A percentile compares a stretch with the other conserved stretches of the same genome.
Conservation (phyloP, 2,888 invertebrate genomes). For the Byasa hedistus region DNA sequence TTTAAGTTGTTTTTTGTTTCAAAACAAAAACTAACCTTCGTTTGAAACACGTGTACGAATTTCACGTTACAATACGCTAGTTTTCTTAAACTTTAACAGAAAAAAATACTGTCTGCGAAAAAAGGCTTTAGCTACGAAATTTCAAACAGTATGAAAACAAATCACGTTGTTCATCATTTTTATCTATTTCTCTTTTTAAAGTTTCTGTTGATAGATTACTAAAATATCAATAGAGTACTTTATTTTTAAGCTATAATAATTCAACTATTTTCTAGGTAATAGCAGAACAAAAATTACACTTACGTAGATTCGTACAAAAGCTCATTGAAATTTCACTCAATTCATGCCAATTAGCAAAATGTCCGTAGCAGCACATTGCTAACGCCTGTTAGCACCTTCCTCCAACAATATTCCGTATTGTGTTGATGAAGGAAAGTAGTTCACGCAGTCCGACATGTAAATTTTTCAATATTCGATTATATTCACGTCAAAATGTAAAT, state of each 20-base stretch:
- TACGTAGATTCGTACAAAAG: background rate
- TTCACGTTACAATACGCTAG: background rate
- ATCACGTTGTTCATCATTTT: no score
- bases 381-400: constrained; percentile 4
- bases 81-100: background rate
- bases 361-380: background rate
- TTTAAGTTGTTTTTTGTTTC: no score
- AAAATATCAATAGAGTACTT: no score
- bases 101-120: background rate
- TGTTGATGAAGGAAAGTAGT: constrained; percentile 27
- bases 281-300: background rate
- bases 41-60: background rate
- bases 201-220: no score
- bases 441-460: constrained; percentile 31
- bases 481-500: background rate
- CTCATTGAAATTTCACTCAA: constrained; percentile 6
- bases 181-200: no score
- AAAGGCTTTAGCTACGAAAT: background rate
- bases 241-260: background rate
- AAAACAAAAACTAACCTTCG: background rate
- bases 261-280: background rate
- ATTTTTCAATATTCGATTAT: constrained; percentile 26
- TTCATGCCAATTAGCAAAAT: constrained; percentile 21
- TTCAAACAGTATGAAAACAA: no score
- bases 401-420: constrained; percentile 11